A percentile compares a stretch with the other conserved stretches of the same genome.
These are phyloP conservation scores for Enoplosus armatus DNA, from an alignment of 2,797 vertebrate genomes.

Conservation along the genomic window DNA sequence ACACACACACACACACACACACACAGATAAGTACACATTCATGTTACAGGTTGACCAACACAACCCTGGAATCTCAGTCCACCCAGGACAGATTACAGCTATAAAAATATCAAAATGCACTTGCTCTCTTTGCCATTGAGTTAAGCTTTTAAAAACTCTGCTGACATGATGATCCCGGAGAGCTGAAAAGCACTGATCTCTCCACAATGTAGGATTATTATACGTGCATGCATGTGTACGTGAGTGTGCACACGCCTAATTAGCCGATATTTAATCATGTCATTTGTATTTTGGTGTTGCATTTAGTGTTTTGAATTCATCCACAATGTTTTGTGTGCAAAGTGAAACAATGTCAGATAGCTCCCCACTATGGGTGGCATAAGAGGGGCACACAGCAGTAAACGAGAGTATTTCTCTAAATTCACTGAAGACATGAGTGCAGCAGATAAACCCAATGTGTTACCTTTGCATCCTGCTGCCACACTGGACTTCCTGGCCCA, in stretches of 20 bases:
- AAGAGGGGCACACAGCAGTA: slow-evolving; percentile 24
- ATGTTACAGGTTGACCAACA: slow-evolving; percentile 23
- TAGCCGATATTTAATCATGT: slow-evolving; percentile 28
- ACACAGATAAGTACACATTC: not conserved
- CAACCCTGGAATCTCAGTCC: slow-evolving; percentile 47
- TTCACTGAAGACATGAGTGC: not conserved
- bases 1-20: not conserved
- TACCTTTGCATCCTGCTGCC: slow-evolving; percentile 62
- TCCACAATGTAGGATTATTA: slow-evolving; percentile 53
- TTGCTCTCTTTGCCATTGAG: slow-evolving; percentile 50
- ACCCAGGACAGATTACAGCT: slow-evolving; percentile 65
- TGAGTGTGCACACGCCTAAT: slow-evolving; percentile 18
- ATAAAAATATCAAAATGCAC: slow-evolving; percentile 72
- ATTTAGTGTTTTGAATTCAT: slow-evolving; percentile 6
- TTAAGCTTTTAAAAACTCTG: slow-evolving; percentile 77
- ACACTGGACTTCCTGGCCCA: slow-evolving; percentile 54
- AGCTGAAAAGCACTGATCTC: slow-evolving; percentile 62
- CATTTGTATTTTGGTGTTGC: slow-evolving; percentile 1
- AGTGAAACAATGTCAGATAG: slow-evolving; percentile 2
- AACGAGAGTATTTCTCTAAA: not conserved
- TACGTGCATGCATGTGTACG: slow-evolving; percentile 13
- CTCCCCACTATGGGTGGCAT: slow-evolving; percentile 16
- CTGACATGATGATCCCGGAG: slow-evolving; percentile 64
- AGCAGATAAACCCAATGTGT: not conserved
- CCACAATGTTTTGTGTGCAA: not conserved